Conservation (phyloP, 1,140 invertebrate species). For the Solenopsis fugax region DNA sequence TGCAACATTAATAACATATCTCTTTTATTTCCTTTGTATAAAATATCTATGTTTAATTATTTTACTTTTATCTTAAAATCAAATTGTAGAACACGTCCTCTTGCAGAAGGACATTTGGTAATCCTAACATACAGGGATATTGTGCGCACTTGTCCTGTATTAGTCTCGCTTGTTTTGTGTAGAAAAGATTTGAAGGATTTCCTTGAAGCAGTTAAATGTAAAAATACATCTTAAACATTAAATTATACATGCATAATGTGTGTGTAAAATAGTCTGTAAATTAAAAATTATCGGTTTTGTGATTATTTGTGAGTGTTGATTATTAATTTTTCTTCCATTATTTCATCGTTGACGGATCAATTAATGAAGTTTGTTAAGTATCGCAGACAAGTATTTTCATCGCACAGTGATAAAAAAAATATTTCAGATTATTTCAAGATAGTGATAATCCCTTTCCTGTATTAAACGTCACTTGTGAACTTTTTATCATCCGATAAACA, state of each 20-base stretch:
- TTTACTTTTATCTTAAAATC: no score
- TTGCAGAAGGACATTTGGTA: no score
- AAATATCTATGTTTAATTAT: no score
- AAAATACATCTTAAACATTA: slow-evolving; percentile 1
- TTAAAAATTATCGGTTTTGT: background rate
- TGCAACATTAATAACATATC: no score
- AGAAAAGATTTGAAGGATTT: background rate
- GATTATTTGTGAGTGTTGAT: background rate
- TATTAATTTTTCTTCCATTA: background rate
- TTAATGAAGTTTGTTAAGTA: background rate
- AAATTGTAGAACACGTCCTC: no score
- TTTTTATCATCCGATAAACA: slow-evolving; percentile 3
- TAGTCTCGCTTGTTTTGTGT: background rate
- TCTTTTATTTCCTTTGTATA: no score
- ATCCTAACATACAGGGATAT: background rate
- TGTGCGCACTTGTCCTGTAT: background rate
- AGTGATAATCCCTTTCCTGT: background rate
- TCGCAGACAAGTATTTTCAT: background rate
- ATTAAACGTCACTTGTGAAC: background rate
- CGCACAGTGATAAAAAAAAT: background rate
- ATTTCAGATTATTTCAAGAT: slow-evolving; percentile 14
- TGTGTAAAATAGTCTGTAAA: background rate
- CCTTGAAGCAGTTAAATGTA: background rate
- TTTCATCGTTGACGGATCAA: background rate
- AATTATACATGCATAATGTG: background rate